phyloP scores from a whole-genome alignment of 2,113 vertebrate genomes.

The Cottus gobio region DNA sequence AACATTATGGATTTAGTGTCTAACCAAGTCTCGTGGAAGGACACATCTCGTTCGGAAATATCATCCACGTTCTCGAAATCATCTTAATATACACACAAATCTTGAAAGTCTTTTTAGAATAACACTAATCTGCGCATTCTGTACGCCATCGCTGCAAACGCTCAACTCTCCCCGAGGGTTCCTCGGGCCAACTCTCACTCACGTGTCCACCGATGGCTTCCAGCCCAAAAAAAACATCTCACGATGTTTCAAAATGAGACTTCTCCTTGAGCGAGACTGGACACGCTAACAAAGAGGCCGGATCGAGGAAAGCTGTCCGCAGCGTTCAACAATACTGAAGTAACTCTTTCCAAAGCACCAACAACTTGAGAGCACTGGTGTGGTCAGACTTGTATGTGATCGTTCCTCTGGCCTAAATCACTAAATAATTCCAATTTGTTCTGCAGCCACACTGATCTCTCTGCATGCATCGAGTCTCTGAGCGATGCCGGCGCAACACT shows the following conservation, averaged over 20 bases:
- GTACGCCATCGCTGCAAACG: neutral
- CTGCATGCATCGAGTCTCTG: neutral
- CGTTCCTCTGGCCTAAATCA: neutral
- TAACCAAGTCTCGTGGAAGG: neutral
- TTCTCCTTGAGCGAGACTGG: neutral
- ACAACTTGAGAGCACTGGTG: neutral
- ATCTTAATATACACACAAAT: neutral
- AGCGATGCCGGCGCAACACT: constrained; percentile 39
- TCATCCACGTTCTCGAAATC: neutral
- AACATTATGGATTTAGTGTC: neutral
- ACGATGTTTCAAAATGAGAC: neutral
- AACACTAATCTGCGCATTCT: neutral
- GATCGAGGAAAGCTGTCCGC: neutral
- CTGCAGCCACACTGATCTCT: neutral
- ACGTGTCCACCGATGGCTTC: neutral
- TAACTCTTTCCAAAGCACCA: neutral
- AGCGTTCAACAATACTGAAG: neutral
- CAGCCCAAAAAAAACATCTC: neutral
- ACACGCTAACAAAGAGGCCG: neutral
- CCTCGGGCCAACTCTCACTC: neutral
- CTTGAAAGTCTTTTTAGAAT: neutral
- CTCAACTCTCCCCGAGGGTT: too few species aligned
- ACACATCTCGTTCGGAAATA: neutral
- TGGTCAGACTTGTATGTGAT: neutral
- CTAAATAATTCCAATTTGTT: neutral